Evolutionary conservation across 2,797 vertebrate species (phyloP).

Genomic region (Manis crassicaudata): DNA sequence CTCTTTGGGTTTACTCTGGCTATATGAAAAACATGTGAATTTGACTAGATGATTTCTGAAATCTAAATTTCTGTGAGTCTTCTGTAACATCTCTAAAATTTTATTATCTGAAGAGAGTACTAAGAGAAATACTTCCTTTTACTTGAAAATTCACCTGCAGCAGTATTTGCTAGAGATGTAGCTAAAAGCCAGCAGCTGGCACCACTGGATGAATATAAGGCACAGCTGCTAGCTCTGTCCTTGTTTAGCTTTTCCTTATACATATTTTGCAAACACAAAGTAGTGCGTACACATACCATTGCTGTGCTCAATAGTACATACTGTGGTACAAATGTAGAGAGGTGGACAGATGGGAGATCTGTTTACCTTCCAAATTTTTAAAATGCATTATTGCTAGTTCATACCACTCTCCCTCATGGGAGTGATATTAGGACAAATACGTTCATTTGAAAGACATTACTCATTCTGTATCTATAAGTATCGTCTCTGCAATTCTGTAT

Average conservation of each 20-base stretch:
- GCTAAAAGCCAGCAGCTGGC: neutral
- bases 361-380: slow-evolving; percentile 2
- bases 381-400: neutral
- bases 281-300: neutral
- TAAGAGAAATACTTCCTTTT: neutral
- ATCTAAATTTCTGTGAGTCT: slow-evolving; percentile 19
- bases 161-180: neutral
- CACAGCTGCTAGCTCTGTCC: neutral
- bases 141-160: neutral
- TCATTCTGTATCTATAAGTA: neutral
- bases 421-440: neutral
- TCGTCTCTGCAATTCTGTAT: neutral
- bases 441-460: neutral
- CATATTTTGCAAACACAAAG: neutral
- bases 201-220: too few relatives aligned
- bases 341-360: neutral
- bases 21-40: neutral
- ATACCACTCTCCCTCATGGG: neutral
- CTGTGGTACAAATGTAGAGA: neutral
- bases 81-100: neutral
- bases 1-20: neutral
- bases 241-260: neutral
- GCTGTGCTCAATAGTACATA: neutral
- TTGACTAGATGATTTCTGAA: neutral
- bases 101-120: neutral